Conservation (phyloP, 2,113 vertebrate genomes). For the Noturus placidus region DNA sequence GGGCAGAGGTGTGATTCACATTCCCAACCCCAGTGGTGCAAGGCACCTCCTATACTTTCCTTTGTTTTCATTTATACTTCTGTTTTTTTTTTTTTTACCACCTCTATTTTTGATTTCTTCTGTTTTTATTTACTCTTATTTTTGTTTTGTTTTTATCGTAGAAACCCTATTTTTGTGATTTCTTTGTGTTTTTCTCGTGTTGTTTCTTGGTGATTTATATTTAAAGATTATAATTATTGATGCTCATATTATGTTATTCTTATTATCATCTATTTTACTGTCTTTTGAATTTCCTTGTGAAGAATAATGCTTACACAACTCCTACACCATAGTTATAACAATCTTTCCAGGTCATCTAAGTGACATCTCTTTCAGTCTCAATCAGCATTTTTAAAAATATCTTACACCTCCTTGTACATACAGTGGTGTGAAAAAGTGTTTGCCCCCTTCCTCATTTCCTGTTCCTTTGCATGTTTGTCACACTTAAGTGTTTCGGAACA, state of each 20-base stretch:
- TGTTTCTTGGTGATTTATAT: neutral
- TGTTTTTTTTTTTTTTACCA: neutral
- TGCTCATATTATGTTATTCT: neutral
- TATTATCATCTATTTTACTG: neutral
- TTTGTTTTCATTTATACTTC: too few species aligned
- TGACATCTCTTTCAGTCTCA: neutral
- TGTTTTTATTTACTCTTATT: neutral
- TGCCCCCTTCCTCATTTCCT: too few species aligned
- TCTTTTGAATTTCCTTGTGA: neutral
- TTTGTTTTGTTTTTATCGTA: neutral
- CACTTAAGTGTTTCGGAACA: too few species aligned
- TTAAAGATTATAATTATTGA: neutral
- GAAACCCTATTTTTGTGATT: neutral
- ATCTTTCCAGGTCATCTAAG: slow-evolving; percentile 24
- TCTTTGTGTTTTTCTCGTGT: neutral
- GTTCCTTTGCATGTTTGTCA: too few species aligned
- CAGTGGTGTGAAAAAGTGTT: too few species aligned
- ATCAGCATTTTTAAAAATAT: neutral
- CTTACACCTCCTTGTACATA: slow-evolving; percentile 17
- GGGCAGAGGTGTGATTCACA: too few species aligned
- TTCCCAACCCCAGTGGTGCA: too few species aligned
- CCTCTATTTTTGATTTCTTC: neutral
- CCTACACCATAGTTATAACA: too few species aligned
- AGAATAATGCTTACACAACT: neutral
- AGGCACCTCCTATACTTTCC: too few species aligned